Percentiles rank a stretch among this genome's conserved stretches.
These are phyloP conservation scores for Dasyornis broadbenti DNA, from an alignment of 2,113 vertebrate genomes.

Conservation along the genomic window DNA sequence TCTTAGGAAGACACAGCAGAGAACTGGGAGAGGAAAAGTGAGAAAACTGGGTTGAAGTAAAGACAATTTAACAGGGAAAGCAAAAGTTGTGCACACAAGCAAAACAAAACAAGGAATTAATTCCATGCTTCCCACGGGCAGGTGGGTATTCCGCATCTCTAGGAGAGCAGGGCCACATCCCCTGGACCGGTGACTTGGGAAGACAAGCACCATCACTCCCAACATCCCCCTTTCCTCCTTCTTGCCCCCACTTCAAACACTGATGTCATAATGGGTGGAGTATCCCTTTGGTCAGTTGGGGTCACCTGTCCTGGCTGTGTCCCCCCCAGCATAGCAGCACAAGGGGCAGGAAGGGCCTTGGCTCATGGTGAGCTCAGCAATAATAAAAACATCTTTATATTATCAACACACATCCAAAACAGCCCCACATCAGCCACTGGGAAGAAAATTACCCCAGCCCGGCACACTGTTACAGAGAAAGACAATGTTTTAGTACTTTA, in stretches of 20 bases:
- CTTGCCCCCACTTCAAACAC: too few species aligned
- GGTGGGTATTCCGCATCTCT: background rate
- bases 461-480: background rate
- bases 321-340: background rate
- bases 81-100: background rate
- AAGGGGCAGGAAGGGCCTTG: background rate
- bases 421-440: background rate
- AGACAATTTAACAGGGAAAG: background rate
- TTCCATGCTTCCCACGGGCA: background rate
- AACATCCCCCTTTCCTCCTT: background rate
- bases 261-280: background rate
- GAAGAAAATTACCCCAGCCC: background rate
- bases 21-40: background rate
- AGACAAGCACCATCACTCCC: background rate
- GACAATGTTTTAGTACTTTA: constrained; percentile 7
- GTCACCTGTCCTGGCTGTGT: background rate
- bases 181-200: background rate
- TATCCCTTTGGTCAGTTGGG: background rate
- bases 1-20: background rate
- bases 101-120: background rate
- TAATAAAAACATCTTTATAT: background rate
- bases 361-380: background rate
- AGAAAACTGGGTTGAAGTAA: background rate
- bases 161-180: background rate
- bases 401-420: background rate